These are phyloP conservation scores for Chaetodon auriga DNA, from an alignment of 2,113 vertebrate species.

Conservation along the genomic window DNA sequence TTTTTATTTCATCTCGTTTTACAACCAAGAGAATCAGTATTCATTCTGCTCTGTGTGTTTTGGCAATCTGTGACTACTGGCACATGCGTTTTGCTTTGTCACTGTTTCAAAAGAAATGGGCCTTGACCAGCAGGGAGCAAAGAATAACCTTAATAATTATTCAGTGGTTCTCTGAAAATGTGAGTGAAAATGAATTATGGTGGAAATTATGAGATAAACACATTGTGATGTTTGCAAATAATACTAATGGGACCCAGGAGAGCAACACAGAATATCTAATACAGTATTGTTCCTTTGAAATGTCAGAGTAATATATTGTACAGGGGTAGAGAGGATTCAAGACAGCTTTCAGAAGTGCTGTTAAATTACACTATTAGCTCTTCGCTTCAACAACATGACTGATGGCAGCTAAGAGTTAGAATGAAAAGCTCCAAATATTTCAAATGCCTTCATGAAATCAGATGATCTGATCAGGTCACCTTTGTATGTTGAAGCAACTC, in stretches of 20 bases:
- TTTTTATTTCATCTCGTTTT: background rate
- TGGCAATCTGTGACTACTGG: slow-evolving; percentile 1
- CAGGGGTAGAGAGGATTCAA: background rate
- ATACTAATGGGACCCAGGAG: background rate
- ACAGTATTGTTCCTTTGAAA: slow-evolving; percentile 18
- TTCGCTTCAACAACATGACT: background rate
- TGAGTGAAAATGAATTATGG: background rate
- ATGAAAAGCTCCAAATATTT: background rate
- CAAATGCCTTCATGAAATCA: background rate
- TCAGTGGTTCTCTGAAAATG: background rate
- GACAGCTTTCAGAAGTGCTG: background rate
- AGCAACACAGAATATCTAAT: background rate
- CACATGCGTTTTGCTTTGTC: background rate
- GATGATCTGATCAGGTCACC: background rate
- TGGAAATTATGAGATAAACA: background rate
- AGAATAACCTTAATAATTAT: background rate
- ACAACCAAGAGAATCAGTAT: background rate
- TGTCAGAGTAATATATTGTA: background rate
- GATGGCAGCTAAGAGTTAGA: background rate
- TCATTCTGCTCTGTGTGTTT: background rate
- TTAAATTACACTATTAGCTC: background rate
- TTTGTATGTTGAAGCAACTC: background rate
- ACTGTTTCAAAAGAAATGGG: background rate
- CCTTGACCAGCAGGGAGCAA: background rate
- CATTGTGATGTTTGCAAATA: slow-evolving; percentile 16